Evolutionary conservation across 2,888 invertebrate genomes (phyloP).

Genomic region (Meliscaeva auricollis): DNA sequence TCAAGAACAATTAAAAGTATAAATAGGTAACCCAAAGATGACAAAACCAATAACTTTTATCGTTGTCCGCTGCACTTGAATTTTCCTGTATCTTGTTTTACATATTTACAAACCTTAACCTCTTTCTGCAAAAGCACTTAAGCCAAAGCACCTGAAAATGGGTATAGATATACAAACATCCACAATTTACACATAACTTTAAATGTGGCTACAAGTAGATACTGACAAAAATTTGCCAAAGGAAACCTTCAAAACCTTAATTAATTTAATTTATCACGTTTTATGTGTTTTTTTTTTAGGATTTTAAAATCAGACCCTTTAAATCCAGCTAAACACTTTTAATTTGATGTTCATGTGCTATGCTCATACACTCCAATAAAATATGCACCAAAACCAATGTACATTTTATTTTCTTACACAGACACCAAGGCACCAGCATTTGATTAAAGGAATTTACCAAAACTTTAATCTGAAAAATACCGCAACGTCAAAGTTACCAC

Average conservation of each 20-base stretch:
- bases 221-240: background rate
- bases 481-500: slow-evolving; percentile 54
- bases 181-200: no score
- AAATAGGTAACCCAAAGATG: no score
- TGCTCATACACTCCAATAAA: background rate
- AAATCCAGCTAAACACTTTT: background rate
- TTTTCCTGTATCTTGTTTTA: no score
- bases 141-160: no score
- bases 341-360: background rate
- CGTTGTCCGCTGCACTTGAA: no score
- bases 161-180: no score
- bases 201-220: no score
- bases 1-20: no score
- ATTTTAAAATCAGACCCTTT: background rate
- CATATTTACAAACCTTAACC: no score
- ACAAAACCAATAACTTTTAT: no score
- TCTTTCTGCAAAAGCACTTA: no score
- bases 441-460: slow-evolving; percentile 43
- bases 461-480: slow-evolving; percentile 38
- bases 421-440: slow-evolving; percentile 18
- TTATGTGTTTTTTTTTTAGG: background rate
- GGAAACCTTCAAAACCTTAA: background rate
- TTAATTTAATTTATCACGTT: background rate
- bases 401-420: background rate
- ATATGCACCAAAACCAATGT: slow-evolving; percentile 4